phyloP scores from a whole-genome alignment of 1,140 invertebrate genomes.

The Plutomurus gul region DNA sequence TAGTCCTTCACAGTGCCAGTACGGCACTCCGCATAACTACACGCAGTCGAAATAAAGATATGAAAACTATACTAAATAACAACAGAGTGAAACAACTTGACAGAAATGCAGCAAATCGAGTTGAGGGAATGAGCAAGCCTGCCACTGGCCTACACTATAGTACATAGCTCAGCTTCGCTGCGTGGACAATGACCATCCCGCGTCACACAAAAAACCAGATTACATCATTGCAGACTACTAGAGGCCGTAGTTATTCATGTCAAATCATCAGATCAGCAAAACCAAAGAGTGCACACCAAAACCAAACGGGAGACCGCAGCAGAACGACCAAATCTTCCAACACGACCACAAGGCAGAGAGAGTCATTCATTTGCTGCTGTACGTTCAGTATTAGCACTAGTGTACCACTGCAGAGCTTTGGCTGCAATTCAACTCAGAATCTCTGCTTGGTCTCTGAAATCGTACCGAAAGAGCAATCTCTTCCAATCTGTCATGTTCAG shows the following conservation, averaged over 20 bases:
- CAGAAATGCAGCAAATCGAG: not conserved
- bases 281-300: constrained; percentile 16
- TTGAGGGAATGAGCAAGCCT: not conserved
- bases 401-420: too few relatives aligned
- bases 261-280: constrained; percentile 13
- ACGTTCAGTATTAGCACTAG: not conserved
- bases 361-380: constrained; percentile 5
- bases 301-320: constrained; percentile 20
- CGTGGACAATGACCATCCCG: constrained; percentile 8
- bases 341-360: constrained; percentile 7
- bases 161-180: not conserved
- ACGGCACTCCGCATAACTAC: not conserved
- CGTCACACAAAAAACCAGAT: not conserved
- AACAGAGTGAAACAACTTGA: not conserved
- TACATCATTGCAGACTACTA: not conserved
- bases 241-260: not conserved
- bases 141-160: too few relatives aligned
- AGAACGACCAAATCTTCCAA: not conserved
- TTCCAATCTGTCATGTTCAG: too few relatives aligned
- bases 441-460: too few relatives aligned
- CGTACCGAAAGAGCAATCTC: too few relatives aligned
- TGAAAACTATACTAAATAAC: not conserved
- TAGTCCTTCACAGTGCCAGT: too few relatives aligned
- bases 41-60: not conserved
- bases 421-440: too few relatives aligned